Conservation (phyloP, 2,888 invertebrate species). For the Drosophila anceps region DNA sequence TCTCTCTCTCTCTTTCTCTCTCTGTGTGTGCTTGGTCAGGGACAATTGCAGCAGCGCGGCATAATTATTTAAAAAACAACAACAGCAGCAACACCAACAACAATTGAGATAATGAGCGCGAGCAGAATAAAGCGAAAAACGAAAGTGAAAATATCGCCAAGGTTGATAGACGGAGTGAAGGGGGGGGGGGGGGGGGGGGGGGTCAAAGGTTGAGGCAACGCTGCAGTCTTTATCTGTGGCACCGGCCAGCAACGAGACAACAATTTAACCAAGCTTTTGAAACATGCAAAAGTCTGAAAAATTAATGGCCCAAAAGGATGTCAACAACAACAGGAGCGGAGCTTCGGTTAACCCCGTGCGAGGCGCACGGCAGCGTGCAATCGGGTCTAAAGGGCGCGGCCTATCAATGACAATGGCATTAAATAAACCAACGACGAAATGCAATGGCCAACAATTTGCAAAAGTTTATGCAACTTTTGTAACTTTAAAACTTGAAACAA, state of each 20-base stretch:
- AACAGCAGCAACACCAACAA: conserved; percentile 45
- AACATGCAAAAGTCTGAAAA: conserved; percentile 71
- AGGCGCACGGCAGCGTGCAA: no score
- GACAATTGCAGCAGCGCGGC: conserved; percentile 69
- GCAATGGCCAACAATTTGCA: conserved; percentile 46
- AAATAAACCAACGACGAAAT: conserved; percentile 28
- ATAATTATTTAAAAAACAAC: conserved; percentile 74
- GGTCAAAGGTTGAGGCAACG: conserved; percentile 18
- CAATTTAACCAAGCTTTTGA: conserved; percentile 49
- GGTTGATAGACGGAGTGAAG: conserved; percentile 52
- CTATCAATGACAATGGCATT: conserved; percentile 51
- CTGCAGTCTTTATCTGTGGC: conserved; percentile 47
- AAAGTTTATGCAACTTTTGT: conserved; percentile 45
- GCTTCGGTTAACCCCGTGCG: conserved; percentile 43
- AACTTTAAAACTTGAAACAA: conserved; percentile 54
- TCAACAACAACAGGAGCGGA: conserved; percentile 54
- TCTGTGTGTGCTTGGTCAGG: conserved; percentile 65
- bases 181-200: not conserved
- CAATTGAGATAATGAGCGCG: conserved; percentile 75
- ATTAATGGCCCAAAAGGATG: conserved; percentile 75
- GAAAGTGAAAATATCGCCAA: conserved; percentile 67
- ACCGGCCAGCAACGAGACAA: conserved; percentile 29
- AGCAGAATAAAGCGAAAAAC: conserved; percentile 42
- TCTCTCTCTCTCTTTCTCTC: no score
- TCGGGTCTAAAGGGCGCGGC: conserved; percentile 2